phyloP scores from a whole-genome alignment of 2,113 vertebrate species.

The Bucco capensis region DNA sequence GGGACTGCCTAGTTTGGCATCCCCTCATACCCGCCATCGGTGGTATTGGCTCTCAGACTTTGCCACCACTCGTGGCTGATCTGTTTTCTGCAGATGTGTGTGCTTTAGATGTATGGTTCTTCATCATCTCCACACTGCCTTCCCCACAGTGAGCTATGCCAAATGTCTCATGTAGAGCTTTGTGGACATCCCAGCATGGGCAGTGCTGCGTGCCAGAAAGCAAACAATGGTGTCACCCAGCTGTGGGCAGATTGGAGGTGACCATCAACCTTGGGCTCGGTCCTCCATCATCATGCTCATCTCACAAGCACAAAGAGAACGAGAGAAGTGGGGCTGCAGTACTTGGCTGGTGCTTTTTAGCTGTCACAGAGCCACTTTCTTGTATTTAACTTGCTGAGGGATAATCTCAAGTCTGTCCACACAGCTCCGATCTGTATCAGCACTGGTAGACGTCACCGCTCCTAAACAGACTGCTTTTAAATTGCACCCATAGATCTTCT shows the following conservation, averaged over 20 bases:
- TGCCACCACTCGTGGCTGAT: neutral
- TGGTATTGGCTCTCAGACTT: fast-evolving
- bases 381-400: neutral
- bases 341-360: neutral
- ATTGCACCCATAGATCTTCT: conserved; percentile 68
- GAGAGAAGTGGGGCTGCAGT: neutral
- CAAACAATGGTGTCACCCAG: fast-evolving
- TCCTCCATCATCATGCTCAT: fast-evolving
- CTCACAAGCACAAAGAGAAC: neutral
- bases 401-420: neutral
- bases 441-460: neutral
- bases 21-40: fast-evolving
- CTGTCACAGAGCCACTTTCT: neutral
- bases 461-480: conserved; percentile 57
- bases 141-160: fast-evolving
- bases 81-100: neutral
- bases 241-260: neutral
- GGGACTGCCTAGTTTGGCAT: neutral
- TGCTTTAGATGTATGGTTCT: neutral
- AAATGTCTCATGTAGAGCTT: neutral
- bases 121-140: neutral
- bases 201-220: neutral
- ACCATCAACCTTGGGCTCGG: neutral
- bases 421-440: neutral
- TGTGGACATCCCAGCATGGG: fast-evolving